Evolutionary conservation across 2,797 vertebrate genomes (phyloP).

Genomic region (Caiman crocodilus): DNA sequence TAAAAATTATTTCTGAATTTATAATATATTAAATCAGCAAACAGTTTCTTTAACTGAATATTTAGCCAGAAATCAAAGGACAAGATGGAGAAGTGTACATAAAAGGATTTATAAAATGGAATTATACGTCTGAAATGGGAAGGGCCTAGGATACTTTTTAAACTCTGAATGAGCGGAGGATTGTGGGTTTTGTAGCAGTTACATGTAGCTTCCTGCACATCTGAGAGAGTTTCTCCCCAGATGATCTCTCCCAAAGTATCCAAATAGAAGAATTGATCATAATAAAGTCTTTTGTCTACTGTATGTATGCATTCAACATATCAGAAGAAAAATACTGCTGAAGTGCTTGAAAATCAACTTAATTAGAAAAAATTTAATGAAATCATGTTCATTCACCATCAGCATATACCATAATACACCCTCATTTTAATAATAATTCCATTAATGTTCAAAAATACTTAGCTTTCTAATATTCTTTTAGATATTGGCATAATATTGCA

Average conservation of each 20-base stretch:
- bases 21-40: background rate
- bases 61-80: background rate
- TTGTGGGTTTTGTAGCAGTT: background rate
- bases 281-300: background rate
- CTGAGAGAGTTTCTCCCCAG: background rate
- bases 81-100: background rate
- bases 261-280: background rate
- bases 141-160: background rate
- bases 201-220: background rate
- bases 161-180: background rate
- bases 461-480: background rate
- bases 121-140: background rate
- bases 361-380: background rate
- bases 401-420: background rate
- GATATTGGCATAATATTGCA: fast-evolving
- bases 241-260: background rate
- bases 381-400: background rate
- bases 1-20: background rate
- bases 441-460: background rate
- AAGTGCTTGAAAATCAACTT: background rate
- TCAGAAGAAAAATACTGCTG: background rate
- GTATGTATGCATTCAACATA: background rate
- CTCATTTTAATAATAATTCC: background rate
- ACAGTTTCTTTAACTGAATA: fast-evolving
- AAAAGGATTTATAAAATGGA: background rate